Percentiles rank a stretch among this genome's conserved stretches.
Conservation (phyloP, 2,113 vertebrate species). For the Corynorhinus townsendii region DNA sequence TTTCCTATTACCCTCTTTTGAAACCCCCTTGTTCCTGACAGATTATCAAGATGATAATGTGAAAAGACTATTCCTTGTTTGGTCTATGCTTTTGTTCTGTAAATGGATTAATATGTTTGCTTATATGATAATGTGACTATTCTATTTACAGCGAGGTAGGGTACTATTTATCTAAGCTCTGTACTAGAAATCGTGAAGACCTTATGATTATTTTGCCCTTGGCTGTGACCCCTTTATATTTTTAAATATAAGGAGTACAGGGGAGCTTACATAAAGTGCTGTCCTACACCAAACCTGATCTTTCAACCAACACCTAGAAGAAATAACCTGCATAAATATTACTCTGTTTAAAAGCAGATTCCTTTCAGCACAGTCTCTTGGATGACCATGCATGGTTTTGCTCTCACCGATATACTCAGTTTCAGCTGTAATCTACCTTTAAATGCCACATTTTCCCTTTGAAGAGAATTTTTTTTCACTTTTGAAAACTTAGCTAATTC, state of each 20-base stretch:
- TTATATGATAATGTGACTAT: neutral
- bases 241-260: neutral
- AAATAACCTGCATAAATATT: neutral
- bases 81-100: neutral
- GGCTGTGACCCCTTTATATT: neutral
- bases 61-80: neutral
- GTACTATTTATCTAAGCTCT: neutral
- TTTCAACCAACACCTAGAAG: neutral
- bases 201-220: neutral
- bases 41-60: neutral
- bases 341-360: neutral
- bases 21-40: neutral
- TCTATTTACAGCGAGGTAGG: neutral
- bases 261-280: neutral
- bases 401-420: neutral
- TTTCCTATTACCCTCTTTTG: neutral
- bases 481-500: conserved; percentile 33
- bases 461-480: no score
- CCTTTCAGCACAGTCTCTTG: neutral
- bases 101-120: neutral
- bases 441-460: neutral
- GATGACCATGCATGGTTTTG: neutral
- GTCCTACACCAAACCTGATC: neutral
- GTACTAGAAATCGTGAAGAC: neutral
- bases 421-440: conserved; percentile 18